Evolutionary conservation across 2,113 vertebrate genomes (phyloP).

Genomic region (Caranx ignobilis): DNA sequence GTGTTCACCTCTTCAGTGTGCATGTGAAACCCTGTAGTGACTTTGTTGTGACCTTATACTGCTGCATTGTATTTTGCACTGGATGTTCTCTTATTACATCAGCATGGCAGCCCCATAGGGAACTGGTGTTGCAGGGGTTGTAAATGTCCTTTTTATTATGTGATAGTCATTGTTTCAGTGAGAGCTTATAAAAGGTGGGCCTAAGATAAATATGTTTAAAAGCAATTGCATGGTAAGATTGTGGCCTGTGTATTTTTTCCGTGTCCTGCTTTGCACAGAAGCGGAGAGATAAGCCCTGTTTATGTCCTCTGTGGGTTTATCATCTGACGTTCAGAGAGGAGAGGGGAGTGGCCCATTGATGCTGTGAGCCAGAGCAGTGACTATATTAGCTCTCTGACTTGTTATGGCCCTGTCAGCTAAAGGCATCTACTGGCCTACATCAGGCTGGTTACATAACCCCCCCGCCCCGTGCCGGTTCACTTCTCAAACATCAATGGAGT

Average conservation of each 20-base stretch:
- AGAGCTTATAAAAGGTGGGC: not conserved
- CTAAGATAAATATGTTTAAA: not conserved
- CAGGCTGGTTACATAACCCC: constrained; percentile 62
- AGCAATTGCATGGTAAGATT: not conserved
- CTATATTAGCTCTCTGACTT: constrained; percentile 41
- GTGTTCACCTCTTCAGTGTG: not conserved
- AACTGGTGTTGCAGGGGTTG: not conserved
- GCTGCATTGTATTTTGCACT: constrained; percentile 6
- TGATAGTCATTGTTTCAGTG: not conserved
- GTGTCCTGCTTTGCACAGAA: not conserved
- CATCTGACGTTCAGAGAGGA: constrained; percentile 4
- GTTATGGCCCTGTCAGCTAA: constrained; percentile 64
- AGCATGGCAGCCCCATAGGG: not conserved
- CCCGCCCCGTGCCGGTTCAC: constrained; percentile 22
- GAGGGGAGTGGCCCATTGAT: constrained; percentile 25
- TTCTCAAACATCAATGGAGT: constrained; percentile 55
- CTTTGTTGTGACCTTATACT: not conserved
- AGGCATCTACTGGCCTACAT: constrained; percentile 69
- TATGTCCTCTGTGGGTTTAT: constrained; percentile 14
- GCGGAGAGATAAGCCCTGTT: not conserved
- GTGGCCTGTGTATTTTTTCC: not conserved
- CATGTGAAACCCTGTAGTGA: not conserved
- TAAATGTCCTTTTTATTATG: not conserved
- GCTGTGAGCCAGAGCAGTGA: constrained; percentile 35
- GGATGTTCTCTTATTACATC: constrained; percentile 7